Percentiles rank a stretch among this genome's conserved stretches.
Evolutionary conservation across 2,797 vertebrate species (phyloP).

Genomic region (Paguma larvata): DNA sequence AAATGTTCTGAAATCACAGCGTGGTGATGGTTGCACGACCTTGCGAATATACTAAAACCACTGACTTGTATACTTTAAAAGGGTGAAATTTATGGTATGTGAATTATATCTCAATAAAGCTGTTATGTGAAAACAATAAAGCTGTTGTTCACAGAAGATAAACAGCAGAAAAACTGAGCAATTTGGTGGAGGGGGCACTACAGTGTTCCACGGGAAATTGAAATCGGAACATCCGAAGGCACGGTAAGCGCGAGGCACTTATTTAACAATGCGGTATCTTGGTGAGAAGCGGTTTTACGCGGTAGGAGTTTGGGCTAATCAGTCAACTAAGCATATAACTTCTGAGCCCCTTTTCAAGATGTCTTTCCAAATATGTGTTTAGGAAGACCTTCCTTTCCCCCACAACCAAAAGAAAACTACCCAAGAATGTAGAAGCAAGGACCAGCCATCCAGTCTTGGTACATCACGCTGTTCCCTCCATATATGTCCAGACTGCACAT

Average conservation of each 20-base stretch:
- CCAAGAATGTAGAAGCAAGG: neutral
- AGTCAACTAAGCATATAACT: neutral
- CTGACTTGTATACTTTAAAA: neutral
- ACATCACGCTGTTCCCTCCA: neutral
- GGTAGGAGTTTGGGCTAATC: neutral
- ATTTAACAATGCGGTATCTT: neutral
- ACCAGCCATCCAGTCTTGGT: neutral
- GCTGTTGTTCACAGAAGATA: neutral
- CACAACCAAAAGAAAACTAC: neutral
- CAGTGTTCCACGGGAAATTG: neutral
- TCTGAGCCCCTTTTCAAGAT: conserved; percentile 9
- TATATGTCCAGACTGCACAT: neutral
- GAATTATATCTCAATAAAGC: conserved; percentile 5
- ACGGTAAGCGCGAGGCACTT: neutral
- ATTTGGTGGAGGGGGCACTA: neutral
- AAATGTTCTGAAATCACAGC: conserved; percentile 16
- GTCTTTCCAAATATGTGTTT: neutral
- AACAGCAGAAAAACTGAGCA: neutral
- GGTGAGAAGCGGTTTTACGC: neutral
- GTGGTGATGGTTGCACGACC: neutral
- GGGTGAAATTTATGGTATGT: neutral
- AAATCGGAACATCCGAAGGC: neutral
- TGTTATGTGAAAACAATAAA: neutral
- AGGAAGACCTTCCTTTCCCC: neutral
- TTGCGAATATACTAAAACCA: neutral